Evolutionary conservation across 1,140 invertebrate species (phyloP).

Genomic region (Drosophila sp.): DNA sequence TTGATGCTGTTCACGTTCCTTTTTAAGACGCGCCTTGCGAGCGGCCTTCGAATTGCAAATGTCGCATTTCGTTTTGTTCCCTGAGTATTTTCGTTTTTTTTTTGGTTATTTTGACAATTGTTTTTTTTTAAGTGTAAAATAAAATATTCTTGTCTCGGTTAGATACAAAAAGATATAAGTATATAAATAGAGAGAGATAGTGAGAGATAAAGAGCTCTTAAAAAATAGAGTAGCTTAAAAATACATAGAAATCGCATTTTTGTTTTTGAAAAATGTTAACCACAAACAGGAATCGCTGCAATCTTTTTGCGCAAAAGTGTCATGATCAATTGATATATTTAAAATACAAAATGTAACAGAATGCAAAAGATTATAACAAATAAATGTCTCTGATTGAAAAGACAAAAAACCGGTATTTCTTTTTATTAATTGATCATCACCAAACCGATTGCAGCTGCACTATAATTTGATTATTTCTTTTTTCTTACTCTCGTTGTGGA

Average conservation of each 20-base stretch:
- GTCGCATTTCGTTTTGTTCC: constrained; percentile 94
- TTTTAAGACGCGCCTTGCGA: constrained; percentile 87
- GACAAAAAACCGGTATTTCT: constrained; percentile 31
- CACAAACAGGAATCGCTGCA: constrained; percentile 60
- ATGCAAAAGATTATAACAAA: constrained; percentile 18
- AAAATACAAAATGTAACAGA: constrained; percentile 35
- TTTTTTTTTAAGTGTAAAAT: constrained; percentile 50
- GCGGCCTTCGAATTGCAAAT: constrained; percentile 89
- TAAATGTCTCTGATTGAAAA: constrained; percentile 19
- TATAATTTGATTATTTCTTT: not conserved
- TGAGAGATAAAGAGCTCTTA: constrained; percentile 42
- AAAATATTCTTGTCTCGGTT: constrained; percentile 74
- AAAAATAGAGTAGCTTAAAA: constrained; percentile 10
- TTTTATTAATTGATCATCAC: constrained; percentile 50
- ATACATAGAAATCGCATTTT: not conserved
- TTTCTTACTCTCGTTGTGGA: constrained; percentile 4
- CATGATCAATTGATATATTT: constrained; percentile 40
- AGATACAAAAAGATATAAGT: constrained; percentile 54
- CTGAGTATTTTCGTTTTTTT: constrained; percentile 83
- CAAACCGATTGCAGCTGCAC: constrained; percentile 75
- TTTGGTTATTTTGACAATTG: constrained; percentile 40
- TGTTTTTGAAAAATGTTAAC: constrained; percentile 33
- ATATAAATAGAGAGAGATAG: constrained; percentile 40
- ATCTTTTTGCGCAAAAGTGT: constrained; percentile 83
- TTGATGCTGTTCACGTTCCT: constrained; percentile 84